Evolutionary conservation across 2,797 vertebrate species (phyloP).

Genomic region (Anguilla pacifica): DNA sequence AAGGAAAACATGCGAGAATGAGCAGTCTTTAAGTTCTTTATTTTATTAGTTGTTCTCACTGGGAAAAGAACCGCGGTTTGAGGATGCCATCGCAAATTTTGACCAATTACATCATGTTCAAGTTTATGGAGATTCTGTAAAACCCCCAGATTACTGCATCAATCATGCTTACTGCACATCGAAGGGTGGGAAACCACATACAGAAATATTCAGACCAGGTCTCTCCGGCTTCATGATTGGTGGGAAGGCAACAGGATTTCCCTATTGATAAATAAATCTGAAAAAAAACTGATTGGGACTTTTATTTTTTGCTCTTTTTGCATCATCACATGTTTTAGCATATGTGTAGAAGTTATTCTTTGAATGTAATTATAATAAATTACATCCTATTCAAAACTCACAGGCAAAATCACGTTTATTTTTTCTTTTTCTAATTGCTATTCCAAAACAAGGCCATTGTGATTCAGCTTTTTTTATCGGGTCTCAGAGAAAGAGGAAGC

Average conservation of each 20-base stretch:
- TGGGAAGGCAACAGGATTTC: constrained; percentile 2
- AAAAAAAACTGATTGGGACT: background rate
- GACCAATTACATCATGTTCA: constrained; percentile 22
- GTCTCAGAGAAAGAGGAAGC: background rate
- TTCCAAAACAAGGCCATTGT: background rate
- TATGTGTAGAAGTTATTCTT: constrained; percentile 7
- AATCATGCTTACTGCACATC: constrained; percentile 28
- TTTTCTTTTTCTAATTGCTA: background rate
- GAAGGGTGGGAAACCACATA: background rate
- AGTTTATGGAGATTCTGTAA: constrained; percentile 18
- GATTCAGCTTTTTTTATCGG: background rate
- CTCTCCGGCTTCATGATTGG: background rate
- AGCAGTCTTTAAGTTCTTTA: constrained; percentile 20
- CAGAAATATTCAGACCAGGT: background rate
- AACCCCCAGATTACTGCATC: constrained; percentile 21
- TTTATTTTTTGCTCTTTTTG: constrained; percentile 12
- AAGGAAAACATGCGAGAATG: constrained; percentile 21
- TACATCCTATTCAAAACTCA: constrained; percentile 5
- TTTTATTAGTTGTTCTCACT: constrained; percentile 6
- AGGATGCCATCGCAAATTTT: constrained; percentile 24
- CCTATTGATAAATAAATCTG: constrained; percentile 24
- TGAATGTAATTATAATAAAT: constrained; percentile 23
- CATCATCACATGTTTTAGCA: constrained; percentile 1
- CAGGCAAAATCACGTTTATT: background rate
- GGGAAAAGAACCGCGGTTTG: constrained; percentile 11